Base-by-base conservation (phyloP, 2,113 vertebrate species). In the Pampusana beccarii region DNA sequence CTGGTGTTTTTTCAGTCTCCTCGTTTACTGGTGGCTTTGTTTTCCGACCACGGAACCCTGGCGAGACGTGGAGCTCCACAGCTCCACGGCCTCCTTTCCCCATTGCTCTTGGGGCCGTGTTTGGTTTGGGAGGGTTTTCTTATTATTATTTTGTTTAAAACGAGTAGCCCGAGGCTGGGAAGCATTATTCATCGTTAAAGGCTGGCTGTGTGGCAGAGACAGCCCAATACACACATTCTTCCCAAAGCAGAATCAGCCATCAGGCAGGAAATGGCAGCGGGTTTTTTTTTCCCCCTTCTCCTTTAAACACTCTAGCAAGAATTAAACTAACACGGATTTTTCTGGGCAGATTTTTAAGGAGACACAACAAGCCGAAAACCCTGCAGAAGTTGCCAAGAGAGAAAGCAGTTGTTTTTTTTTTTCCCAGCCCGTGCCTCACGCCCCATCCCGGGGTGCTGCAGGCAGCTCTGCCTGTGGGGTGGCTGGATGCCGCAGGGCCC, bases 241-340 rank as follows among this genome's bases (percentile, higher is more conserved):
- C 94, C 85, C 53, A 67, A 57, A 82, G 67, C 91, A 95, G 72
- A 86, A 90, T 72, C 79, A 77, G 83, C 81, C 93, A 95, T 86
- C 78, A 87, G 82, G 83, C 95, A 97, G 94, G 94, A 97, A 97
- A 96, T 62, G 56, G 93, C 92, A 97, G 67, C 9, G 18, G 61
- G 18, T 2, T 36, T 25, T 65, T 72, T 54, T 51, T 80, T 34
- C 67, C 23, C 23, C 29, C 36, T 34, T 54, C 54, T 91, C 20
- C 69, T 94, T 90, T 82, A 94, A 92, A 89, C 80, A 88, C 93
- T 87, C 40, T 60, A 64, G 69, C n/a, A 86, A 92, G 86, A 90
- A 93, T 94, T 93, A 95, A 96, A 90, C 72, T 74, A 93, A 92
- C 79, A 72, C 19, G 50, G 64, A 69, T 85, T 88, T 85, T 91